Conservation (phyloP, 2,888 invertebrate species). For the Netelia melanura region DNA sequence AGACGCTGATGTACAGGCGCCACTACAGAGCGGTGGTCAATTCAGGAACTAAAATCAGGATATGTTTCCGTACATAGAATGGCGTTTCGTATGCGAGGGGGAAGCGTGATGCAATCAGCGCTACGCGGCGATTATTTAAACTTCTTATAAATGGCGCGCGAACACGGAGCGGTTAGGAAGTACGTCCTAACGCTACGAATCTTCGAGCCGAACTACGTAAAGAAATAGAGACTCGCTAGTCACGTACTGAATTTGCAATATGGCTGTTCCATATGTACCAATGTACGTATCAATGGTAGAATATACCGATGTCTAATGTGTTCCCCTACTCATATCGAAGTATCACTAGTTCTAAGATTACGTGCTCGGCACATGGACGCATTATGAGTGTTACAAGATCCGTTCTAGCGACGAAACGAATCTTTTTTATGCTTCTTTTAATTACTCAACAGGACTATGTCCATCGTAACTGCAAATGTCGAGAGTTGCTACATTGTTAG, state of each 20-base stretch:
- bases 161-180: not conserved
- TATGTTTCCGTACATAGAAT: not conserved
- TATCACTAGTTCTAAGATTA: not conserved
- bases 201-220: not conserved
- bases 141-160: not conserved
- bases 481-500: not conserved
- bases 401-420: not conserved
- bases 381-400: not conserved
- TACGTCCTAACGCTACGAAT: not conserved
- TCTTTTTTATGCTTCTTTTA: not conserved
- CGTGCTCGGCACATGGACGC: not conserved
- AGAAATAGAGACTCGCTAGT: constrained; percentile 5
- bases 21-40: not conserved
- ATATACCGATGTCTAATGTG: not conserved
- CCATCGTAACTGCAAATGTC: not conserved
- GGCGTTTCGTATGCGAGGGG: not conserved
- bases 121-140: not conserved
- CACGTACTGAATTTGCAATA: constrained; percentile 10
- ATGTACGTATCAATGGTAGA: not conserved
- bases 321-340: not conserved
- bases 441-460: not conserved
- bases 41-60: not conserved
- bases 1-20: not conserved
- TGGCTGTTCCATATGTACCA: not conserved
- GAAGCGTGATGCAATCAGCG: not conserved